Evolutionary conservation across 1,140 invertebrate genomes (phyloP), one percentile per base, ranked within the genome.

Genomic region (Pissodes strobi): DNA sequence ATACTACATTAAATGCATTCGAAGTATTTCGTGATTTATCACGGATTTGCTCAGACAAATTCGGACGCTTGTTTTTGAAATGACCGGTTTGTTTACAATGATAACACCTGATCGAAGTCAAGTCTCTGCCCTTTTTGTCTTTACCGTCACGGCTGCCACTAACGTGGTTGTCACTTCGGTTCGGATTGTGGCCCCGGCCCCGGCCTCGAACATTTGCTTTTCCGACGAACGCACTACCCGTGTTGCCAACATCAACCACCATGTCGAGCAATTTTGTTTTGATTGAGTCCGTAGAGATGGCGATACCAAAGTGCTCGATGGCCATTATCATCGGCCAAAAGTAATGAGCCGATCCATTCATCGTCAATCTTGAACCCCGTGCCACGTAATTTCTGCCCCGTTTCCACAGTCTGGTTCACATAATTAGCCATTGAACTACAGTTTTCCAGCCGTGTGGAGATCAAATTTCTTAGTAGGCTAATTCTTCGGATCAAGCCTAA

Each of bases 301-400:
- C 13, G n/a, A 63, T 63, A 10, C 59, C 70, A 56, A 62, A 57
- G 30, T 66, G 64, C n/a, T 66, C 63, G 9, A 65, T 52, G 8
- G 63, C 55, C 55, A 65, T 65, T 1, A 62, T 56, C 58, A 66
- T 66, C 3, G 64, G 74, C 72, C 12, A 76, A 66, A 17, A 58
- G 17, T 2, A 58, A 18, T 2, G 39, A 45, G 15, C 56, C 39
- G 5, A 65, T 23, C 41, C 38, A 78, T 30, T 19, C 56, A 9
- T 65, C 56, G 30, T 38, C 52, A 13, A 68, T 61, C 38, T 70
- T 63, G 19, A 69, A 69, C n/a, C 66, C 67, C 45, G 69, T 71
- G 34, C 66, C 59, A 49, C 46, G 17, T 55, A 67, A 67, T 70
- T 53, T 64, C 13, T 66, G 51, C 45, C n/a, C 25, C 4, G 62